These are phyloP conservation scores for Salpingus planirostris DNA, from an alignment of 2,888 invertebrate genomes.

Conservation along the genomic window DNA sequence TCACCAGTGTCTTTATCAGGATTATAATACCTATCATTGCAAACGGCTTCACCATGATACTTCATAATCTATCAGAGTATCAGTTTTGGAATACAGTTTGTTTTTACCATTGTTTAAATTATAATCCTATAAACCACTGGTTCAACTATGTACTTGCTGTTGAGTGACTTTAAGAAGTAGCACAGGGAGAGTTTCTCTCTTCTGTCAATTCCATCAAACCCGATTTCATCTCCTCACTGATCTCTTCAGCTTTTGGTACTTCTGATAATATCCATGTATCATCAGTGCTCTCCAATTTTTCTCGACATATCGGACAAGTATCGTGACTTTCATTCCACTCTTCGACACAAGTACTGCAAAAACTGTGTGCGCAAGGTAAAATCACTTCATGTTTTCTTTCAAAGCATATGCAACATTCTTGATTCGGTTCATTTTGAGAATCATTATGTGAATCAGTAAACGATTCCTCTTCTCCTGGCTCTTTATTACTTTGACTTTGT, in stretches of 20 bases:
- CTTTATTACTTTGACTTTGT: slow-evolving; percentile 31
- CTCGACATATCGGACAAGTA: slow-evolving; percentile 63
- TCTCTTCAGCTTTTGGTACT: slow-evolving; percentile 50
- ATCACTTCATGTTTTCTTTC: slow-evolving; percentile 59
- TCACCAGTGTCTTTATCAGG: too few relatives aligned
- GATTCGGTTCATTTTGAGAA: slow-evolving; percentile 15
- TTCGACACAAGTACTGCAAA: slow-evolving; percentile 62
- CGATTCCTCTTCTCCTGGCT: too few relatives aligned
- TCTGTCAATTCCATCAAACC: slow-evolving; percentile 39
- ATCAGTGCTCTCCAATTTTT: slow-evolving; percentile 51
- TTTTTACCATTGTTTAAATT: too few relatives aligned
- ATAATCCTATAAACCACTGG: too few relatives aligned
- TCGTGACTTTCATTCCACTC: slow-evolving; percentile 64
- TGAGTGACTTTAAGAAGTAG: too few relatives aligned
- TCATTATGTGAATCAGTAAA: too few relatives aligned
- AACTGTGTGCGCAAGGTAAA: slow-evolving; percentile 61
- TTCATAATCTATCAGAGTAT: too few relatives aligned
- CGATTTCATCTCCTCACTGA: slow-evolving; percentile 46
- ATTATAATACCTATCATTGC: too few relatives aligned
- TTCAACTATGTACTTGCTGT: too few relatives aligned
- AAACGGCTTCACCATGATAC: too few relatives aligned
- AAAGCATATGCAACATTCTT: slow-evolving; percentile 65
- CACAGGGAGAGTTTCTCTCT: too few relatives aligned
- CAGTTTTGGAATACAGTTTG: too few relatives aligned
- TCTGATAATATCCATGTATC: slow-evolving; percentile 59